Evolutionary conservation across 2,888 invertebrate genomes (phyloP).

Genomic region (Marasmarcha lunaedactyla): DNA sequence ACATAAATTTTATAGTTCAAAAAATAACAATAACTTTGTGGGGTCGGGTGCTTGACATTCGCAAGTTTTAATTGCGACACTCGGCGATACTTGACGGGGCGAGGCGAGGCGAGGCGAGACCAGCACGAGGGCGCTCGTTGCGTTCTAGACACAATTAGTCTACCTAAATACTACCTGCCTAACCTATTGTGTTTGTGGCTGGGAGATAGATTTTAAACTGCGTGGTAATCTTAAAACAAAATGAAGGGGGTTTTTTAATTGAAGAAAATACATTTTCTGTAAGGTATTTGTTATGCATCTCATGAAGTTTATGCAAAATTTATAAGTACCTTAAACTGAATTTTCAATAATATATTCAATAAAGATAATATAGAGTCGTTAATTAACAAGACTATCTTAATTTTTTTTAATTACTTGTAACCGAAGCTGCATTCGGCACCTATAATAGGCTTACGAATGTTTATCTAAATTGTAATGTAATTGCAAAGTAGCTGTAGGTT

Average conservation of each 20-base stretch:
- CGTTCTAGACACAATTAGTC: not conserved
- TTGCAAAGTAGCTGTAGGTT: too few relatives aligned
- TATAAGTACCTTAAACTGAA: too few relatives aligned
- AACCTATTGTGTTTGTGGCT: not conserved
- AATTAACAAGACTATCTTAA: too few relatives aligned
- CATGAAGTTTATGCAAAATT: too few relatives aligned
- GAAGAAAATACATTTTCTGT: not conserved
- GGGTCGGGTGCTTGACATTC: conserved; percentile 56
- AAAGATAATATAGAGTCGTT: too few relatives aligned
- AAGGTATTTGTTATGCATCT: not conserved
- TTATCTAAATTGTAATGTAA: too few relatives aligned
- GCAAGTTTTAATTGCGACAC: conserved; percentile 68
- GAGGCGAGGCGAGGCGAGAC: not conserved
- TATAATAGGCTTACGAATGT: too few relatives aligned
- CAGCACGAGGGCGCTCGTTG: not conserved
- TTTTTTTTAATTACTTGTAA: too few relatives aligned
- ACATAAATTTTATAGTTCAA: conserved; percentile 1
- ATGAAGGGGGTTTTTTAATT: too few relatives aligned
- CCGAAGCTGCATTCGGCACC: too few relatives aligned
- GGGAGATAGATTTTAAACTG: not conserved
- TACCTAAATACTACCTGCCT: not conserved
- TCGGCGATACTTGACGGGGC: conserved; percentile 12
- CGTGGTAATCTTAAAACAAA: not conserved
- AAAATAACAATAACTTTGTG: conserved; percentile 42
- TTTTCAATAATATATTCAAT: too few relatives aligned